Percentiles rank a stretch among this genome's conserved stretches.
Conservation (phyloP, 1,140 invertebrate genomes). For the Pseudachorutes palmiensis region DNA sequence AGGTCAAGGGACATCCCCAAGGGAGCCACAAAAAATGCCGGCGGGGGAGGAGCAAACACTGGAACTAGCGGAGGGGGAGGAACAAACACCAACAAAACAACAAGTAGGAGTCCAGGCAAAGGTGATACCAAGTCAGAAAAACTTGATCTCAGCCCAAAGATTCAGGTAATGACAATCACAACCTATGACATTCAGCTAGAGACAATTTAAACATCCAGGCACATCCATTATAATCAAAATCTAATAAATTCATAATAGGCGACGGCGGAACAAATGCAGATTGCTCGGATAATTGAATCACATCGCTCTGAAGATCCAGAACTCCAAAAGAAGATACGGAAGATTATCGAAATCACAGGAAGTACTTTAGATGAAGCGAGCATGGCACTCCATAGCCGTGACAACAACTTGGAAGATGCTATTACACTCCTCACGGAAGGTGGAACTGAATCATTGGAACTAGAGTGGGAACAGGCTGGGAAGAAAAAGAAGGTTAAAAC, state of each 20-base stretch:
- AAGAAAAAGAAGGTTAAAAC: slow-evolving; percentile 35
- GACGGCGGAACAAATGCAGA: slow-evolving; percentile 55
- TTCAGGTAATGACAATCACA: no score
- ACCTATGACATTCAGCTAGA: no score
- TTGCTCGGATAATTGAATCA: slow-evolving; percentile 60
- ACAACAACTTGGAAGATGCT: slow-evolving; percentile 58
- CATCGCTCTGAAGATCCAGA: slow-evolving; percentile 54
- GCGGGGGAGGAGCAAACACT: slow-evolving; percentile 27
- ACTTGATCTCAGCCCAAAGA: slow-evolving; percentile 39
- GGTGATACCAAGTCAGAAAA: slow-evolving; percentile 39
- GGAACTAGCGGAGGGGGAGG: slow-evolving; percentile 27
- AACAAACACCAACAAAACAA: slow-evolving; percentile 24
- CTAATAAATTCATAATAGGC: no score
- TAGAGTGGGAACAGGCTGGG: slow-evolving; percentile 35
- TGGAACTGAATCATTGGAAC: slow-evolving; percentile 29
- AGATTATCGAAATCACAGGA: slow-evolving; percentile 69
- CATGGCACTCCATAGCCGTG: slow-evolving; percentile 70
- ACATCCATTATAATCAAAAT: no score
- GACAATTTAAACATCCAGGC: no score
- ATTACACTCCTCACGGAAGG: slow-evolving; percentile 37
- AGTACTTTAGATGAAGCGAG: slow-evolving; percentile 72
- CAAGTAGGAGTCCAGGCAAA: slow-evolving; percentile 32
- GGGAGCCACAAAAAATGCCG: slow-evolving; percentile 24
- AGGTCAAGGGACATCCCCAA: slow-evolving; percentile 25
- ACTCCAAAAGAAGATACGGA: slow-evolving; percentile 62